Conservation (phyloP, 2,888 invertebrate genomes). For the Deilephila elpenor region DNA sequence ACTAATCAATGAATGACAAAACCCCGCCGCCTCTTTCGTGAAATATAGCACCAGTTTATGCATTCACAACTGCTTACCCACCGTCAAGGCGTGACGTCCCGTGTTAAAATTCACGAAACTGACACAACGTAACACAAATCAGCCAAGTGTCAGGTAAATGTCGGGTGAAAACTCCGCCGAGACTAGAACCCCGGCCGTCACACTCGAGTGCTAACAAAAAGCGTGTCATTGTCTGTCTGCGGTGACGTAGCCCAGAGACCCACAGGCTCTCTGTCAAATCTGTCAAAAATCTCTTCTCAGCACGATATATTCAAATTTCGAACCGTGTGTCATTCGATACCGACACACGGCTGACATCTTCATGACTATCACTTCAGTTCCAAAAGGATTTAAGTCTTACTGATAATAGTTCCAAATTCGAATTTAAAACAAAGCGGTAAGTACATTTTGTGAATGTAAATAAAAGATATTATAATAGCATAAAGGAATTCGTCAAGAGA, state of each 20-base stretch:
- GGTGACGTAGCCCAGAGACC: conserved; percentile 50
- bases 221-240: conserved; percentile 55
- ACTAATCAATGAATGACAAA: too few species aligned
- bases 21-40: not conserved
- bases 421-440: conserved; percentile 36
- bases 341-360: conserved; percentile 72
- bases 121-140: not conserved
- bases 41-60: not conserved
- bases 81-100: not conserved
- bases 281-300: conserved; percentile 79
- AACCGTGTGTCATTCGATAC: conserved; percentile 77
- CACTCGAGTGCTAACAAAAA: conserved; percentile 58
- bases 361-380: conserved; percentile 56
- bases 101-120: not conserved
- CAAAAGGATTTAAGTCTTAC: conserved; percentile 46
- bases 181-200: conserved; percentile 34
- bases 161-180: conserved; percentile 31
- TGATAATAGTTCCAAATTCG: conserved; percentile 37
- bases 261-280: conserved; percentile 60
- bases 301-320: conserved; percentile 76
- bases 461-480: conserved; percentile 49
- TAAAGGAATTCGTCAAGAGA: conserved; percentile 77
- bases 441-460: conserved; percentile 23
- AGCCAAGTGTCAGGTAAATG: conserved; percentile 44
- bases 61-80: not conserved